Percentiles rank a stretch among this genome's conserved stretches.
phyloP scores from a whole-genome alignment of 2,113 vertebrate species.

The Kobus ellipsiprymnus region DNA sequence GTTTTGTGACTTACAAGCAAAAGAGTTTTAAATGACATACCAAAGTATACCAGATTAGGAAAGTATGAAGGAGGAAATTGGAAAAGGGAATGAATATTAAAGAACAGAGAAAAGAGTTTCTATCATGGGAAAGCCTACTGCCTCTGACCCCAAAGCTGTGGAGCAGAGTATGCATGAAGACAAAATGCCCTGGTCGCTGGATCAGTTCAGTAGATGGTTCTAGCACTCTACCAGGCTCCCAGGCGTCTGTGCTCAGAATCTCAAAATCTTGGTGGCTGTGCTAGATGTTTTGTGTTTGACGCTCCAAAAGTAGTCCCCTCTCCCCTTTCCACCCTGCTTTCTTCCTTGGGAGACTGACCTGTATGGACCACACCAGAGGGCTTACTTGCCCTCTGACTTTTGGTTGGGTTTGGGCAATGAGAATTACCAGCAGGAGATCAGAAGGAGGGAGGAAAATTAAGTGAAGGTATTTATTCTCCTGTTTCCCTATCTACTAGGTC shows the following conservation, averaged over 20 bases:
- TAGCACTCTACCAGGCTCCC: not conserved
- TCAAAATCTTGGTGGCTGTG: not conserved
- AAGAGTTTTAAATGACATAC: not conserved
- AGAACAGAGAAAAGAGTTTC: not conserved
- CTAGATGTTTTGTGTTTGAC: not conserved
- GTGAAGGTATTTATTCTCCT: not conserved
- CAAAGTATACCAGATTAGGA: not conserved
- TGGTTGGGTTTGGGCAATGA: not conserved
- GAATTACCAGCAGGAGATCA: not conserved
- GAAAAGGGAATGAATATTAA: conserved; percentile 5
- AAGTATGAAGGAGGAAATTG: not conserved
- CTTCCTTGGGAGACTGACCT: not conserved
- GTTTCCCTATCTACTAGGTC: not conserved
- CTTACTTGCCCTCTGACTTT: not conserved
- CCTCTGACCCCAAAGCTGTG: not conserved
- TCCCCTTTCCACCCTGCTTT: not conserved
- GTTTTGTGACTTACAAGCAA: not conserved
- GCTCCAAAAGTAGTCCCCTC: not conserved
- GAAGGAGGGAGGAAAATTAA: conserved; percentile 3
- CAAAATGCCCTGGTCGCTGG: not conserved
- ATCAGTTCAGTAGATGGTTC: not conserved
- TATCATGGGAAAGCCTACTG: not conserved
- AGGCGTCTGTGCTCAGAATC: not conserved
- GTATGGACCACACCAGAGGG: not conserved
- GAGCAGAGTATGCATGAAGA: not conserved